These are phyloP conservation scores for Heterocephalus glaber DNA, from an alignment of 2,113 vertebrate species.

Conservation along the genomic window DNA sequence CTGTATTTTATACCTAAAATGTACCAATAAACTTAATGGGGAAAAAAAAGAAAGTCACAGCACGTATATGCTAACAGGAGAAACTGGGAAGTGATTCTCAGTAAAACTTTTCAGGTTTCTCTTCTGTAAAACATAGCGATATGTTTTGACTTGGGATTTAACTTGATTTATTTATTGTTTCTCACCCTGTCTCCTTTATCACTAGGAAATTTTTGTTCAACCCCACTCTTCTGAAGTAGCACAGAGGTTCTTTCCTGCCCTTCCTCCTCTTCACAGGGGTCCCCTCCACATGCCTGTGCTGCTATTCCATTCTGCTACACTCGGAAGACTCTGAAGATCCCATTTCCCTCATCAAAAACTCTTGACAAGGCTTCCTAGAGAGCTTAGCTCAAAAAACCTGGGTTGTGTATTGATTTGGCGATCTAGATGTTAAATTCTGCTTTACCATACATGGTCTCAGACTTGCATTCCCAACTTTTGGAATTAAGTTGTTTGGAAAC, in stretches of 20 bases:
- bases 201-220: background rate
- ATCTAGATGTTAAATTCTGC: constrained; percentile 15
- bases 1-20: too few species aligned
- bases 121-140: background rate
- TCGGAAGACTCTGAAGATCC: background rate
- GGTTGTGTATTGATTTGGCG: constrained; percentile 46
- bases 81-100: background rate
- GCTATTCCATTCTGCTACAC: background rate
- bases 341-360: background rate
- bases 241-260: background rate
- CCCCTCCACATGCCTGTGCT: background rate
- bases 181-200: background rate
- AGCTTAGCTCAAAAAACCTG: background rate
- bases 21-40: too few species aligned
- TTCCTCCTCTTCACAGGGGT: rapidly evolving
- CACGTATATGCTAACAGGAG: background rate
- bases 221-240: background rate
- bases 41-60: too few species aligned
- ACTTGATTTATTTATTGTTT: background rate
- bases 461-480: constrained; percentile 31
- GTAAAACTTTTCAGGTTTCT: background rate
- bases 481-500: constrained; percentile 9
- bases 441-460: background rate
- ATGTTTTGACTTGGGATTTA: background rate
- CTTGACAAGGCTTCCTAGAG: background rate